phyloP scores from a whole-genome alignment of 64 coral and sea anemone species.

The Hydrozoanthus tunicans region DNA sequence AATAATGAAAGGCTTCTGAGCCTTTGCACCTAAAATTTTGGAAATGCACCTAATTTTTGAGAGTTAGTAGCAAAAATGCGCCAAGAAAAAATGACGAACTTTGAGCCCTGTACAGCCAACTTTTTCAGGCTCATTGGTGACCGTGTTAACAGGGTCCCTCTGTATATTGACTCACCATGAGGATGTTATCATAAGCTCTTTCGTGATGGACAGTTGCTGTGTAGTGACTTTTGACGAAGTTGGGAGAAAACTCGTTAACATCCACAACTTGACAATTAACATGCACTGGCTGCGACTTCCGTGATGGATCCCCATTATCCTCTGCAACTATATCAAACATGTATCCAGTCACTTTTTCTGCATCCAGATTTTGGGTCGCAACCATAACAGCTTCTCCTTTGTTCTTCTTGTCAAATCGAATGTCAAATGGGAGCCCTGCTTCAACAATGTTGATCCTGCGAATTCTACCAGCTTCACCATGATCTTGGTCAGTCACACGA shows the following conservation, averaged over 20 bases:
- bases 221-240: slow-evolving; percentile 68
- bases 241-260: slow-evolving; percentile 86
- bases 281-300: slow-evolving; percentile 58
- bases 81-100: too few relatives aligned
- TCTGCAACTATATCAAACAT: slow-evolving; percentile 84
- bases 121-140: too few relatives aligned
- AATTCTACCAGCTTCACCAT: slow-evolving; percentile 78
- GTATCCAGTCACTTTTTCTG: slow-evolving; percentile 66
- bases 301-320: slow-evolving; percentile 74
- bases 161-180: background rate
- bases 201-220: slow-evolving; percentile 66
- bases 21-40: too few relatives aligned
- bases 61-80: too few relatives aligned
- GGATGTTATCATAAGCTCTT: slow-evolving; percentile 43
- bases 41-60: too few relatives aligned
- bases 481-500: slow-evolving; percentile 60
- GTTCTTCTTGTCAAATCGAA: slow-evolving; percentile 59
- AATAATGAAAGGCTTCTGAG: too few relatives aligned
- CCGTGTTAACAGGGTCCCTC: too few relatives aligned
- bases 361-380: slow-evolving; percentile 78
- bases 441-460: slow-evolving; percentile 69
- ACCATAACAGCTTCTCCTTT: slow-evolving; percentile 69
- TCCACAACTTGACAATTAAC: slow-evolving; percentile 85
- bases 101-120: too few relatives aligned
- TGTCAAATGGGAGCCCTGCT: slow-evolving; percentile 72